Conservation (phyloP, 2,113 vertebrate genomes). For the Pavo muticus region DNA sequence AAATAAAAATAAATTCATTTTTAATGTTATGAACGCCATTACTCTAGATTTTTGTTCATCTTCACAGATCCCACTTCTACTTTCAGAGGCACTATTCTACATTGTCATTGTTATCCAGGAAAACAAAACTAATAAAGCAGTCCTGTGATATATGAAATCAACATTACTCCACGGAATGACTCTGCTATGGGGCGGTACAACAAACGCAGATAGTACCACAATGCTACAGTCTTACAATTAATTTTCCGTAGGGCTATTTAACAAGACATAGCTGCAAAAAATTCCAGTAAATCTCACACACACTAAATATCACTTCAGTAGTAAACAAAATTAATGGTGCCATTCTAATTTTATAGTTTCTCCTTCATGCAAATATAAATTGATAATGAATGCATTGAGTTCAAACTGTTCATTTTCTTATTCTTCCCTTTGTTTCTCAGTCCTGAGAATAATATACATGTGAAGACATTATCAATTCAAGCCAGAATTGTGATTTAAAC, state of each 20-base stretch:
- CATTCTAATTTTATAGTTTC: conserved; percentile 39
- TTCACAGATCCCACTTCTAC: not conserved
- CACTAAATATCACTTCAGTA: not conserved
- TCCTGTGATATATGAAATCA: not conserved
- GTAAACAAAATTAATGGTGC: conserved; percentile 59
- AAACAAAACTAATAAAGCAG: not conserved
- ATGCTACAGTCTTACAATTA: not conserved
- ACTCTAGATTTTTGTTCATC: not conserved
- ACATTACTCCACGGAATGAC: not conserved
- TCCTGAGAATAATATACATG: not conserved
- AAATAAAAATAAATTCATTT: not conserved
- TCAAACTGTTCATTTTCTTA: conserved; percentile 7
- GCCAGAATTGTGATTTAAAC: not conserved
- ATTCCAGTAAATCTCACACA: not conserved
- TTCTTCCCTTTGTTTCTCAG: not conserved
- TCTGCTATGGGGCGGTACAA: not conserved
- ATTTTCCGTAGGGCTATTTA: not conserved
- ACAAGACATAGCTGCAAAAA: not conserved
- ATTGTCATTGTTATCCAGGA: not conserved
- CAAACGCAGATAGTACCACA: not conserved
- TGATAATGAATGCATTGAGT: conserved; percentile 14
- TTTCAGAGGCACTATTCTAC: not conserved
- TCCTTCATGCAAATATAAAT: conserved; percentile 33
- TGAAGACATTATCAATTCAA: not conserved
- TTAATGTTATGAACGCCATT: not conserved